Base-by-base conservation (phyloP, 2,113 vertebrate species). In the Ceyx melanurus region DNA sequence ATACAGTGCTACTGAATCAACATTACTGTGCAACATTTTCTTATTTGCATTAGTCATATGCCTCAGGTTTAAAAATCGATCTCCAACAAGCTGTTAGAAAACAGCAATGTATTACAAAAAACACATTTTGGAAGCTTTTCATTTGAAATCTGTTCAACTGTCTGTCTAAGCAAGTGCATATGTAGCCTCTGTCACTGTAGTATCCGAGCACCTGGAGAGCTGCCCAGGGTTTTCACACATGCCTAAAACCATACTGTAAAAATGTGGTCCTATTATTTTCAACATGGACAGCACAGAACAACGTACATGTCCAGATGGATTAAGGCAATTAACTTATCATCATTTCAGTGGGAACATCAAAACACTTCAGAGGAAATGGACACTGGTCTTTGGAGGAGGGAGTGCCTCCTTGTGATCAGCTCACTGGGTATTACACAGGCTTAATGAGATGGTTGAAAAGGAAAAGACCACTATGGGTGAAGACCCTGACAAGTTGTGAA, bases 1-100 rank as follows among this genome's bases (percentile, higher is more conserved):
- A 90, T 64, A 87, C 76, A 93, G 46, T 67, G 64, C 64, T 89
- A 87, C 95, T 95, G 92, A 95, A 97, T 85, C 95, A 92, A 96
- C 60, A 91, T 82, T 60, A 82, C 71, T 60, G 29, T 54, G 92
- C 71, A 89, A 87, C 77, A 66, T 87, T 95, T 88, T 78, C 79
- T 75, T 85, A 53, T 85, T 95, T 96, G 87, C 89, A 91, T 91
- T 95, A 88, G 94, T 96, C 93, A 94, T 91, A 31, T 60, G 65
- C 74, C 88, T 51, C 78, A 92, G 77, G 76, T 94, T 94, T 91
- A 68, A 92, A 91, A 94, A 81, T 72, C 84, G 64, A 93, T 82
- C 75, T 53, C 77, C 66, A 92, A 28, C 75, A 90, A 89, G 82
- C 66, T 90, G 83, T 85, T 92, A 53, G 74, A 81, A 95, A 78